Evolutionary conservation across 1,140 invertebrate species (phyloP).

Genomic region (Brachionus paranguensis): DNA sequence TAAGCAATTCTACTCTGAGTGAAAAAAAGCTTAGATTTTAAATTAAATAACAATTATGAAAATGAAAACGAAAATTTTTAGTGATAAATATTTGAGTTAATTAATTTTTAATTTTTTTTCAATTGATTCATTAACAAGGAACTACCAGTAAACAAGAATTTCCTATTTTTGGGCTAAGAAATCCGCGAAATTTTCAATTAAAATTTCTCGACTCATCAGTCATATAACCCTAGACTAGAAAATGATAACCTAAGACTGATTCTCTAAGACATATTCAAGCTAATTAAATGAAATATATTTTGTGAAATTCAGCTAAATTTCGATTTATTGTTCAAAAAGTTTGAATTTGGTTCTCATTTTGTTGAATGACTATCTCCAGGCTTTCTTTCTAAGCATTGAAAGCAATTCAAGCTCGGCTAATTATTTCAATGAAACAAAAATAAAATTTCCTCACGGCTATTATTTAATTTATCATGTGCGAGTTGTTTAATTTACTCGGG

Average conservation of each 20-base stretch:
- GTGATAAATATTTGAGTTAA: background rate
- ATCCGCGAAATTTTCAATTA: background rate
- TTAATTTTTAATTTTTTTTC: background rate
- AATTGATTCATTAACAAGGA: background rate
- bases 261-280: background rate
- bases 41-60: background rate
- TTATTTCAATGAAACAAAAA: slow-evolving; percentile 5
- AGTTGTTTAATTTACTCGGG: background rate
- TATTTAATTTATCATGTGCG: background rate
- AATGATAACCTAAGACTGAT: background rate
- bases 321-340: background rate
- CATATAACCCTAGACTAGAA: background rate
- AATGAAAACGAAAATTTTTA: background rate
- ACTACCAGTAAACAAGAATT: background rate
- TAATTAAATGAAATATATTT: background rate
- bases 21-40: background rate
- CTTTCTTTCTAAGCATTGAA: background rate
- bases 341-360: background rate
- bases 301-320: background rate
- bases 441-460: background rate
- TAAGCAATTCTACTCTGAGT: background rate
- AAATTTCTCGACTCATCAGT: background rate
- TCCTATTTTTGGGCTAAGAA: background rate
- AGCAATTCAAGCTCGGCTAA: slow-evolving; percentile 1
- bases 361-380: background rate